Evolutionary conservation across 2,113 vertebrate species (phyloP), one percentile per base, ranked within the genome.

Genomic region (Phaethornis superciliosus): DNA sequence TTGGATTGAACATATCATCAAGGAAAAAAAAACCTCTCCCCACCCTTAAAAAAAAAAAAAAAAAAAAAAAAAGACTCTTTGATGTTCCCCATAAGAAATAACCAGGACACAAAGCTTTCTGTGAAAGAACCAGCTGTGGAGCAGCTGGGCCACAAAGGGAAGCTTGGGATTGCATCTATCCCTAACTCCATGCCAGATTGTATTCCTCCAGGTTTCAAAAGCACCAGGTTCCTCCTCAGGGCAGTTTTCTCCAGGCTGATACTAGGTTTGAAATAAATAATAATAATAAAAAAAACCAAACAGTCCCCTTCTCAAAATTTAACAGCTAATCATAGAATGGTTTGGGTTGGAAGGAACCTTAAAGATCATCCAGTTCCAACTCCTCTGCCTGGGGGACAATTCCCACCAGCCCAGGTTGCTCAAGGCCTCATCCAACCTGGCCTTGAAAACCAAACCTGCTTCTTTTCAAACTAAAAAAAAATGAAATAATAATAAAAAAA

Each of bases 161-260:
- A 40, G 7, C 10, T 54, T 26, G 8, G 52, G 62, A 46, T 1
- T 49, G 24, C 14, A 3, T 17, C 23, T 11, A 14, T 27, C 63
- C 33, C 27, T 21, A 12, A 13, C 20, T 28, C 76, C 54, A 13
- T 0, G 21, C 23, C 47, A 24, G 0, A 0, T 14, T 42, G 47
- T 33, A 7, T 32, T 67, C 52, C 82, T 75, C 33, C 65, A 46
- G 15, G 7, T 10, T 56, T 44, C 56, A 56, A 35, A 56, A 69
- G 44, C 64, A 63, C 18, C 82, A 8, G 22, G 35, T 7, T 62
- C 62, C 54, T 37, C 46, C 60, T 24, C 42, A 4, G 12, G 2
- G 27, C 67, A 33, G 2, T 26, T 4, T 14, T 84, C 51, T 15
- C 4, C 3, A 56, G 59, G 52, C 19, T 63, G 60, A 14, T 4